phyloP scores from a whole-genome alignment of 2,888 invertebrate species.

The Thysanoteuthis rhombus region DNA sequence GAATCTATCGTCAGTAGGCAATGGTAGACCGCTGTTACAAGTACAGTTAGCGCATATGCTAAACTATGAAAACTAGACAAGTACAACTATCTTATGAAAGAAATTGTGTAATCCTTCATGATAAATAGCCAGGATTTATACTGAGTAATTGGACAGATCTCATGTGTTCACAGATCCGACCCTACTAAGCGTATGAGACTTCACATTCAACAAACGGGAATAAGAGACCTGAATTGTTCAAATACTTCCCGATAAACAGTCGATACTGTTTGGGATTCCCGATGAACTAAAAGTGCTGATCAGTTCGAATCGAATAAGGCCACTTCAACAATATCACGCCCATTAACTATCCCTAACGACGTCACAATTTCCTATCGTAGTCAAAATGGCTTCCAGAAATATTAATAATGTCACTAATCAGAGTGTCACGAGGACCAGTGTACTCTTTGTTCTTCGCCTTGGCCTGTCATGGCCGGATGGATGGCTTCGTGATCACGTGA shows the following conservation, averaged over 20 bases:
- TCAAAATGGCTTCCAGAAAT: neutral
- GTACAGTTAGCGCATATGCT: too few species aligned
- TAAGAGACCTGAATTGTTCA: too few species aligned
- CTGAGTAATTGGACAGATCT: too few species aligned
- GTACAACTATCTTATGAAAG: too few species aligned
- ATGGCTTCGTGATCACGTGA: neutral
- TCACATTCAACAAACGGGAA: too few species aligned
- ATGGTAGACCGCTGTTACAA: too few species aligned
- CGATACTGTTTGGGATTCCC: neutral
- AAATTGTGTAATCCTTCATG: too few species aligned
- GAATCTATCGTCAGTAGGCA: too few species aligned
- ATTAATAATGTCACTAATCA: neutral
- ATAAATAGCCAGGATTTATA: too few species aligned
- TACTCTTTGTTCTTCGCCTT: neutral
- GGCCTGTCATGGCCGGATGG: neutral
- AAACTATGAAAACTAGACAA: too few species aligned
- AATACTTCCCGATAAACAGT: neutral
- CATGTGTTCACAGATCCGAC: too few species aligned
- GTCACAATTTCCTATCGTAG: neutral
- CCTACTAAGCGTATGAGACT: too few species aligned
- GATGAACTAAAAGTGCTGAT: neutral
- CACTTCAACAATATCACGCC: neutral
- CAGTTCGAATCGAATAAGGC: neutral
- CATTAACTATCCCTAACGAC: neutral
- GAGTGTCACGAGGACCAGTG: neutral